phyloP scores from a whole-genome alignment of 2,113 vertebrate species.

The Antennarius striatus region DNA sequence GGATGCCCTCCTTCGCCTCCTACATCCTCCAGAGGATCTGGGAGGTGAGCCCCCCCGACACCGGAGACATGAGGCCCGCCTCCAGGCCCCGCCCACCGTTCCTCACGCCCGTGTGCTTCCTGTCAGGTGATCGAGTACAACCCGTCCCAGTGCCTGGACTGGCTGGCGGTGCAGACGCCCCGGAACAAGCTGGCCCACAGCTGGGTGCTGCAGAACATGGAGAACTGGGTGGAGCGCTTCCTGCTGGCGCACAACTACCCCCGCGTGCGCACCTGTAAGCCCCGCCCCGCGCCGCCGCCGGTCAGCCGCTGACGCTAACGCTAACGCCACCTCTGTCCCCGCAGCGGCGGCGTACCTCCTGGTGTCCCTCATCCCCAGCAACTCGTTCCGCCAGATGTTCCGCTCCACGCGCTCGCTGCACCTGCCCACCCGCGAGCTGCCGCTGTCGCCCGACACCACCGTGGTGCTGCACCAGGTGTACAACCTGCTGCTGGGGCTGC shows the following conservation, averaged over 20 bases:
- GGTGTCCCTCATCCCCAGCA: constrained; percentile 99
- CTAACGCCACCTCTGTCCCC: constrained; percentile 1
- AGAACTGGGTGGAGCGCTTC: constrained; percentile 98
- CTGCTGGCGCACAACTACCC: constrained; percentile 98
- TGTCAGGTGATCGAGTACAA: constrained; percentile 97
- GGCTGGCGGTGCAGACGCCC: constrained; percentile 97
- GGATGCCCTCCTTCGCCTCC: constrained; percentile 97
- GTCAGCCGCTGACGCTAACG: not conserved
- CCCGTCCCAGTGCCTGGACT: constrained; percentile 98
- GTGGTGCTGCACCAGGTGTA: constrained; percentile 98
- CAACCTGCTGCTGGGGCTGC: constrained; percentile 93
- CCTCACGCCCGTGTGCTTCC: constrained; percentile 4
- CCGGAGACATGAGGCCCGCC: too few species aligned
- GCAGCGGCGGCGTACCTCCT: constrained; percentile 98
- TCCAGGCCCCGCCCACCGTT: too few species aligned
- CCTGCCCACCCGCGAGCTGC: constrained; percentile 95
- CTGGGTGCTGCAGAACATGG: constrained; percentile 99
- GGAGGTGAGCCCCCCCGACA: constrained; percentile 84
- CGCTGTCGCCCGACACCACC: constrained; percentile 96
- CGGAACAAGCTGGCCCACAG: constrained; percentile 98
- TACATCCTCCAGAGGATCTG: constrained; percentile 99
- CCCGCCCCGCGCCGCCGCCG: not conserved
- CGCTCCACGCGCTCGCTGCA: constrained; percentile 97
- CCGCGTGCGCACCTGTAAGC: constrained; percentile 96
- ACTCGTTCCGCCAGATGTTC: constrained; percentile 99